Conservation (phyloP, 2,113 vertebrate species). For the Pyxicephalus adspersus region DNA sequence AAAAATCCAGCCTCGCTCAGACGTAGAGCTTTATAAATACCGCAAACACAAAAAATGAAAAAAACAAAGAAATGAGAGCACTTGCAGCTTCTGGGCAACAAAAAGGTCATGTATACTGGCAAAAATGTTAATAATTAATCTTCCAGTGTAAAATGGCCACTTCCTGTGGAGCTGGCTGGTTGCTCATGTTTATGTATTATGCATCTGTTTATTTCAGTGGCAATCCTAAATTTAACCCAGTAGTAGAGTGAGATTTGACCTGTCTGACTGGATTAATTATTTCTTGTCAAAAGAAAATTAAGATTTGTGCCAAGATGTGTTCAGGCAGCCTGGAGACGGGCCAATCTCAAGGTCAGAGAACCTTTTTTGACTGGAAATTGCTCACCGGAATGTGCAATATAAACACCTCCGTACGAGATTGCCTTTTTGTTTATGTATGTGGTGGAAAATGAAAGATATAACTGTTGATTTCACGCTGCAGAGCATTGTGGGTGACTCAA, state of each 20-base stretch:
- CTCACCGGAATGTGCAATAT: too few species aligned
- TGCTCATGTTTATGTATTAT: slow-evolving; percentile 24
- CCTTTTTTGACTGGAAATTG: background rate
- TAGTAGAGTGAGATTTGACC: background rate
- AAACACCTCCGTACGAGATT: background rate
- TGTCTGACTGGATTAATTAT: slow-evolving; percentile 6
- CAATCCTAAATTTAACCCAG: slow-evolving; percentile 11
- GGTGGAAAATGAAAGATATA: too few species aligned
- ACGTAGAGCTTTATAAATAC: background rate
- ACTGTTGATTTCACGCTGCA: too few species aligned
- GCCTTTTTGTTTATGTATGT: too few species aligned
- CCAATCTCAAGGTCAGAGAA: slow-evolving; percentile 9
- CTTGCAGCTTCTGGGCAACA: too few species aligned
- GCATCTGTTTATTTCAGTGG: background rate
- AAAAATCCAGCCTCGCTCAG: background rate
- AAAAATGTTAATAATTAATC: background rate
- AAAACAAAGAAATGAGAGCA: background rate
- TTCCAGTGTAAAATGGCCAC: background rate
- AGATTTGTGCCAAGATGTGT: background rate
- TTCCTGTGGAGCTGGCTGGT: background rate
- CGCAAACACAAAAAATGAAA: background rate
- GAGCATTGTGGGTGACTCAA: too few species aligned
- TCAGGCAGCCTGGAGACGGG: background rate
- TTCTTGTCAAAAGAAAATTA: slow-evolving; percentile 28
- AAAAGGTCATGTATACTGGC: background rate